Evolutionary conservation across 2,797 vertebrate species (phyloP), one percentile per base, ranked within the genome.

Genomic region (Fistularia tabacaria): DNA sequence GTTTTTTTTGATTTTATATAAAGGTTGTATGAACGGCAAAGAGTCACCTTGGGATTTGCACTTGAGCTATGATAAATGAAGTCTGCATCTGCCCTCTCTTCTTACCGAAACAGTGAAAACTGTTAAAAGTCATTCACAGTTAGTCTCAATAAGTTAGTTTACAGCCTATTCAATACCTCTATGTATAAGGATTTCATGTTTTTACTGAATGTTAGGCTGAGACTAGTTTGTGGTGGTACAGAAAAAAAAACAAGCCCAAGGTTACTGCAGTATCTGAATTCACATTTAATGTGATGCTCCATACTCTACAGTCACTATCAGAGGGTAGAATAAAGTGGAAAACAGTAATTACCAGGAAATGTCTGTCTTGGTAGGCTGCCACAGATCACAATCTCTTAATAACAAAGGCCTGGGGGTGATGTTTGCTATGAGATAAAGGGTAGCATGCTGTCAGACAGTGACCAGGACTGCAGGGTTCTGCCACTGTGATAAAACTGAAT

Each of bases 341-440:
- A 40, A 10, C 8, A 3, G 39, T 40, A 40, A 40, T 40, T 40
- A 40, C 39, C 10, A 8, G 39, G 10, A 8, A 10, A 40, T 40
- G 10, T 40, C 39, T 45, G 48, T 58, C 6, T n/a, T 54, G 11
- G 10, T 42, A 14, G 6, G n/a, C 36, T 41, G 39, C 36, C 12
- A 36, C 15, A 37, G 47, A 62, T 62, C 40, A 9, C 36, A 51
- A 40, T 66, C 64, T 59, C 36, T 38, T 52, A 64, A 46, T 49
- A 46, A 39, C 8, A 38, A 15, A 41, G 8, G 10, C 46, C 37
- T 3, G 6, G 2, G 39, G 36, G 57, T 55, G 25, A 25, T 25
- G 25, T 25, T 25, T 7, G 10, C 7, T 10, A 6, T 38, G 14
- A 61, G 7, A 7, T 7, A 9, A 38, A 46, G 5, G 10, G 4